phyloP scores from a whole-genome alignment of 1,140 invertebrate genomes.

The Drosophila nikananu region DNA sequence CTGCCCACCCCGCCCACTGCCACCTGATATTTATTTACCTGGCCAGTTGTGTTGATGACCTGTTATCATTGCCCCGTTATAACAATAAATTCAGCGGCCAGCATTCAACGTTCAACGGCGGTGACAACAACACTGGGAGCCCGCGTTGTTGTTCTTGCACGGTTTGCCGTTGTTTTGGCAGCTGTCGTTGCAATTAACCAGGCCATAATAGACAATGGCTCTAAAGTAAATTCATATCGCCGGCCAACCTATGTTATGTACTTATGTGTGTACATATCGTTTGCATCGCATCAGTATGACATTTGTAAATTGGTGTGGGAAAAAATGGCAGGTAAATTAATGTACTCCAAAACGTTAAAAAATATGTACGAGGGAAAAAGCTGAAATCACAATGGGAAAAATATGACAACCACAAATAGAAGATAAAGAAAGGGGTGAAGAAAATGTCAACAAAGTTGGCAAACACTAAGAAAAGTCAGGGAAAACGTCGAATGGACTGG shows the following conservation, averaged over 20 bases:
- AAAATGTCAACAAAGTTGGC: conserved; percentile 10
- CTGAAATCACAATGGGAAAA: conserved; percentile 32
- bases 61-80: conserved; percentile 81
- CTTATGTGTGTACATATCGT: conserved; percentile 3
- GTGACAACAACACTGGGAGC: conserved; percentile 53
- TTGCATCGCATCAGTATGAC: conserved; percentile 12
- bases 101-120: conserved; percentile 34
- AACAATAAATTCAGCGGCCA: conserved; percentile 76
- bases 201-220: conserved; percentile 76
- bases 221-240: conserved; percentile 72
- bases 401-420: conserved; percentile 4
- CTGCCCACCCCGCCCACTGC: background rate
- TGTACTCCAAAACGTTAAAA: background rate
- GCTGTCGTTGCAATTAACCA: conserved; percentile 81
- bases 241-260: background rate
- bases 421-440: background rate
- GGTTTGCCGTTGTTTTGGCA: conserved; percentile 79
- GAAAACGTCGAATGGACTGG: background rate
- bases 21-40: conserved; percentile 74
- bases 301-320: conserved; percentile 42
- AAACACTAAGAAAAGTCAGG: background rate
- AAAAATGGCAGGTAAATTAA: conserved; percentile 35
- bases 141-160: conserved; percentile 68
- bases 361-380: background rate
- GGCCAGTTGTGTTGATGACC: conserved; percentile 80